phyloP scores from a whole-genome alignment of 2,888 invertebrate species.

The Erpobdella octoculata region DNA sequence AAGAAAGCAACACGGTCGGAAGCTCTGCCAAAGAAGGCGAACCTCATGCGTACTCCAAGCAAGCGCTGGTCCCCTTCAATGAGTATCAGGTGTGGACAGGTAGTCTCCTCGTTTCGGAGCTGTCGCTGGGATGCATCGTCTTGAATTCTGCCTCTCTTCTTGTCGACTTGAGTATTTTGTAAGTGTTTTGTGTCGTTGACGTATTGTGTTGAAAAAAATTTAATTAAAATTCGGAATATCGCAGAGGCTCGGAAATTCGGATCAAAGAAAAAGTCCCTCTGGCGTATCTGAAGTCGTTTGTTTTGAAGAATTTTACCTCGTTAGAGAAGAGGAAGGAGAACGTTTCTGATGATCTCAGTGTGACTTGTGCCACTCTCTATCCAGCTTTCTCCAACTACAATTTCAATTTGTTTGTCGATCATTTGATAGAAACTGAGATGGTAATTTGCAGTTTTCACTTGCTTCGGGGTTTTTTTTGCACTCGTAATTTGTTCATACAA shows the following conservation, averaged over 20 bases:
- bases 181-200: not conserved
- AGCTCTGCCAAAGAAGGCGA: not conserved
- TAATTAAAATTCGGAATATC: not conserved
- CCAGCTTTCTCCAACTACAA: not conserved
- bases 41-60: not conserved
- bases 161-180: slow-evolving; percentile 15
- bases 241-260: not conserved
- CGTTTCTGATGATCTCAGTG: not conserved
- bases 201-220: not conserved
- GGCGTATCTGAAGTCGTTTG: not conserved
- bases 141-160: slow-evolving; percentile 18
- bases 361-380: not conserved
- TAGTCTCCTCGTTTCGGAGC: not conserved
- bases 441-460: not conserved
- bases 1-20: not conserved
- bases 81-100: slow-evolving; percentile 24
- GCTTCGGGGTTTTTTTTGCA: not conserved
- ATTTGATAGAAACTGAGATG: slow-evolving; percentile 7
- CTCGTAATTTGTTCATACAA: not conserved
- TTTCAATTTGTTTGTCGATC: slow-evolving; percentile 18
- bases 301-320: not conserved
- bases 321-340: not conserved
- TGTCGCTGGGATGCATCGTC: slow-evolving; percentile 16
- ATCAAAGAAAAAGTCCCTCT: slow-evolving; percentile 15
- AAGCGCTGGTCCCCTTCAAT: slow-evolving; percentile 5